A percentile compares a stretch with the other conserved stretches of the same genome.
Conservation (phyloP, 30 jellyfish, hydroid and myxozoan genomes). For the Cassiopea andromeda region DNA sequence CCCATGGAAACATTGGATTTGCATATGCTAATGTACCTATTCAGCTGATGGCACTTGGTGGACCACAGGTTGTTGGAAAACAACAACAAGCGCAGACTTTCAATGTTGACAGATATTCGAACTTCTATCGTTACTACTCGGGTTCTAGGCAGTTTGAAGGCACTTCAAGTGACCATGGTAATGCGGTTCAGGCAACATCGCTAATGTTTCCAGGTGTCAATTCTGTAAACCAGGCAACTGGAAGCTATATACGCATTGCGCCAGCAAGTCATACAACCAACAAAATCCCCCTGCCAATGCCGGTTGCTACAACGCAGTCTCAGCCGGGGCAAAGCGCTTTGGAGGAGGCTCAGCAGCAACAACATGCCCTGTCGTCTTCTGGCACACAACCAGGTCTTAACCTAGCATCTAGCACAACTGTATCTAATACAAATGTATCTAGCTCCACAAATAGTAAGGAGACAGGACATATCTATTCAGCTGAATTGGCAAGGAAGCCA, state of each 20-base stretch:
- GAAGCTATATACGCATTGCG: conserved; percentile 89
- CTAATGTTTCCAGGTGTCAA: conserved; percentile 63
- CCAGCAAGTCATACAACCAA: conserved; percentile 63
- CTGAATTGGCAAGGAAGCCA: not conserved
- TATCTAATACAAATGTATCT: not conserved
- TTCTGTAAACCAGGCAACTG: conserved; percentile 38
- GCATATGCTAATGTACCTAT: conserved; percentile 67
- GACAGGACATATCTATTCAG: not conserved
- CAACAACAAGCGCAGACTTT: conserved; percentile 54
- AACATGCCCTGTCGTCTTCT: not conserved
- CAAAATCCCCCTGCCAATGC: conserved; percentile 30
- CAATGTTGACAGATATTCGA: conserved; percentile 39
- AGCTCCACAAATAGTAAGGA: not conserved
- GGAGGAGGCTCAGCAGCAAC: not conserved
- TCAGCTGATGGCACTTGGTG: conserved; percentile 72
- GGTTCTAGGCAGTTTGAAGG: conserved; percentile 58
- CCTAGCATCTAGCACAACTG: not conserved
- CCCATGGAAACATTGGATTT: conserved; percentile 55
- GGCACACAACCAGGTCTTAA: not conserved
- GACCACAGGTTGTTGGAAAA: conserved; percentile 68
- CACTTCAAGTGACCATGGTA: conserved; percentile 13
- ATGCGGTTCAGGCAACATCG: conserved; percentile 31
- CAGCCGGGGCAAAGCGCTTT: not conserved
- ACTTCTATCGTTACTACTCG: conserved; percentile 54
- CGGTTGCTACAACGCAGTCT: not conserved